Percentiles rank a stretch among this genome's conserved stretches.
phyloP scores from a whole-genome alignment of 1,140 invertebrate genomes.

The Maconellicoccus hirsutus region DNA sequence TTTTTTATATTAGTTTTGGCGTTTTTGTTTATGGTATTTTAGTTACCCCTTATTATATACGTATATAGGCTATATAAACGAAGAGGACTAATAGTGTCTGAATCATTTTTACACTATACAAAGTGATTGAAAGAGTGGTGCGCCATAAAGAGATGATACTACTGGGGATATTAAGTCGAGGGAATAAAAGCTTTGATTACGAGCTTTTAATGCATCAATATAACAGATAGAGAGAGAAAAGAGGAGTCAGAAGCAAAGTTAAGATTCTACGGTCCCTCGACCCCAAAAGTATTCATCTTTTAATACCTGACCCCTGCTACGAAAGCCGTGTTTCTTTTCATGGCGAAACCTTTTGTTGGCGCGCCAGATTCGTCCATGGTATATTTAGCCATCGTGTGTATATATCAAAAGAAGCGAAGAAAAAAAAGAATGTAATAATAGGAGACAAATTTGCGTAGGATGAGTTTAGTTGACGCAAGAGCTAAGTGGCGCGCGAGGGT shows the following conservation, averaged over 20 bases:
- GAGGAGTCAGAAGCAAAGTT: constrained; percentile 15
- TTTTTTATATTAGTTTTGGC: too few relatives aligned
- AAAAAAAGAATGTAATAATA: constrained; percentile 16
- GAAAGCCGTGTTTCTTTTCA: constrained; percentile 15
- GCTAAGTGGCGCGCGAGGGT: too few relatives aligned
- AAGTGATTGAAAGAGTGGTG: constrained; percentile 21
- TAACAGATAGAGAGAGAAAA: too few relatives aligned
- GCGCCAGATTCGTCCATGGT: too few relatives aligned
- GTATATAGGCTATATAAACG: not conserved
- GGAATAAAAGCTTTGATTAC: constrained; percentile 21
- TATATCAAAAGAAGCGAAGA: not conserved
- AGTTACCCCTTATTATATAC: not conserved
- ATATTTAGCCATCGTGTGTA: not conserved
- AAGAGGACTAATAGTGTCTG: constrained; percentile 5
- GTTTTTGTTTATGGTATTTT: not conserved
- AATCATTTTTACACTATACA: constrained; percentile 22
- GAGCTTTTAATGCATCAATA: constrained; percentile 20
- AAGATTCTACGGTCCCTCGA: constrained; percentile 18
- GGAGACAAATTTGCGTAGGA: constrained; percentile 2
- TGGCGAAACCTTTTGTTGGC: not conserved
- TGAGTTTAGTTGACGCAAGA: too few relatives aligned
- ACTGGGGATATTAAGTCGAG: constrained; percentile 21
- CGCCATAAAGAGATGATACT: constrained; percentile 17
- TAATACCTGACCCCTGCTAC: constrained; percentile 19
- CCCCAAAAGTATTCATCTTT: constrained; percentile 16